Evolutionary conservation across 2,797 vertebrate genomes (phyloP), one percentile per base, ranked within the genome.

Genomic region (Myotis findleyi): DNA sequence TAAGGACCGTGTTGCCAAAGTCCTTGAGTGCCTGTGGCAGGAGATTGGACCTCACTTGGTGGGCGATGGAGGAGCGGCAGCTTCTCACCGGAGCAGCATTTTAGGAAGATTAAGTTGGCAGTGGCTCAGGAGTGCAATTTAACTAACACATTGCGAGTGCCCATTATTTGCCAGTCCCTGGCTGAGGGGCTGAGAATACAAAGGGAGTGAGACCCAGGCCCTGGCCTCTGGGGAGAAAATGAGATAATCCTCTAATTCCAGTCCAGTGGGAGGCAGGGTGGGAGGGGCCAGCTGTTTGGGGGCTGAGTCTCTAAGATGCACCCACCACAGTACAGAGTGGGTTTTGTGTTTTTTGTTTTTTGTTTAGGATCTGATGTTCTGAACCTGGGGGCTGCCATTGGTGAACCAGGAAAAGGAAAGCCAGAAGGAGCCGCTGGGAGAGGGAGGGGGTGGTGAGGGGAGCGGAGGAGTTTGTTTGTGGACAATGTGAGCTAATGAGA

Each of bases 401-500:
- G 79, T 71, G 66, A 71, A 17, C 18, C 18, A 0, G 47, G 55
- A 51, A 33, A 66, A 0, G 47, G 55, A 51, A 41, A 51, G n/a
- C n/a, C 30, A 12, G 44, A 47, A 85, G n/a, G 36, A 75, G 8
- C 44, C 7, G 0, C 38, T 23, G 41, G 68, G 41, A 33, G 33
- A 14, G 68, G 85, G 49, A 64, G 69, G 51, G 4, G 1, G 18
- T 23, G 57, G 13, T 16, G 33, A 57, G 21, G 36, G 55, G 62
- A 64, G 53, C 8, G 2, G 11, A 57, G 91, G n/a, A 44, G 80
- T 96, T 95, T 96, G 88, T 94, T 71, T 96, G 92, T 96, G 94
- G 96, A 96, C 89, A 89, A 80, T 21, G 23, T 23, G 72, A 89
- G 96, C 89, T 97, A 96, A 96, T 95, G 72, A 96, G 96, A 96